Evolutionary conservation across 1,140 invertebrate species (phyloP).

Genomic region (Drosophila littoralis): DNA sequence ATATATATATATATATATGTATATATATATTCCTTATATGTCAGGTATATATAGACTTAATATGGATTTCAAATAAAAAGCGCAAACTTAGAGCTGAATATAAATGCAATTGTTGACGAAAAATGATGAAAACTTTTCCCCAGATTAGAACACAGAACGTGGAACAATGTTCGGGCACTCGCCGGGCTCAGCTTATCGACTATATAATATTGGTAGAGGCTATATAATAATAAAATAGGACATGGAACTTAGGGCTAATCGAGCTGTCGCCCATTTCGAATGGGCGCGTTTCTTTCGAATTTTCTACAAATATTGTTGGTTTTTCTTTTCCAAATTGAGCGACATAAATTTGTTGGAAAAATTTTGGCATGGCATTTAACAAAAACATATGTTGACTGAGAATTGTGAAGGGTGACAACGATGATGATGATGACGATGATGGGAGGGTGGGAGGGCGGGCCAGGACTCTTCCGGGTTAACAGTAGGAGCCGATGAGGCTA

Average conservation of each 20-base stretch:
- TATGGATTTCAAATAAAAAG: conserved; percentile 3
- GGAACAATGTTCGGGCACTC: not conserved
- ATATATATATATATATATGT: conserved; percentile 2
- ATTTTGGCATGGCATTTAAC: conserved; percentile 16
- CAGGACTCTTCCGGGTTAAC: conserved; percentile 77
- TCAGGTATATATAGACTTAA: not conserved
- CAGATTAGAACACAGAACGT: conserved; percentile 26
- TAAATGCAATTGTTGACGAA: conserved; percentile 46
- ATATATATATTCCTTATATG: not conserved
- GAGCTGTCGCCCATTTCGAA: conserved; percentile 30
- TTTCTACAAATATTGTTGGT: conserved; percentile 5
- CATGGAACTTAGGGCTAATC: conserved; percentile 14
- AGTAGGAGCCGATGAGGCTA: conserved; percentile 89
- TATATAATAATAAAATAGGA: conserved; percentile 2
- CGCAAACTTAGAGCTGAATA: conserved; percentile 23
- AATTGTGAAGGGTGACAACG: not conserved
- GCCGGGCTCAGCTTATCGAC: conserved; percentile 29
- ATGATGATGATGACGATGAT: no score
- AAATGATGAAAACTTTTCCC: not conserved
- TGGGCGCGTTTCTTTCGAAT: conserved; percentile 23
- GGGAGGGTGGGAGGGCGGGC: no score
- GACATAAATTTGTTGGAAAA: conserved; percentile 14
- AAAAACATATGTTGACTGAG: not conserved
- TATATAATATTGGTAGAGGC: conserved; percentile 15
- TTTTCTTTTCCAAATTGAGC: conserved; percentile 11